Base-by-base conservation (phyloP, 2,113 vertebrate species). In the Cyanoliseus patagonus region DNA sequence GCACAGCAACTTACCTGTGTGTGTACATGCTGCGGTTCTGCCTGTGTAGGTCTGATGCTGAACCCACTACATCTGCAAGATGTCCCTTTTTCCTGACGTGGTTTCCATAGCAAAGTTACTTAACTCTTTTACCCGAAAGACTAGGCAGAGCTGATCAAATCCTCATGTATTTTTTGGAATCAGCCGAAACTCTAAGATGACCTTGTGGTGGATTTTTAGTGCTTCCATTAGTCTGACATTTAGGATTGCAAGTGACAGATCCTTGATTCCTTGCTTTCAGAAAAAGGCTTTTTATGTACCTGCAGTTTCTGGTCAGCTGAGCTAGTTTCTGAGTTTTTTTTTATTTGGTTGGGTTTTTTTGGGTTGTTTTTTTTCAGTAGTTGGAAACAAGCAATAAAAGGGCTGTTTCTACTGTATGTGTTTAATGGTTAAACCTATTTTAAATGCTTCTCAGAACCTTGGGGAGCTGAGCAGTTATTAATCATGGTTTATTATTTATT, bases 381-480 rank as follows among this genome's bases (percentile, higher is more conserved):
- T 68, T 86, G 17, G 17, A 83, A 41, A 76, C 19, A 53, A 67
- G 28, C 18, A 24, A 2, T 66, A 53, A 66, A 59, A 88, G 41
- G 53, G 28, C 9, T 63, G 1, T 66, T 80, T 13, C 23, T 17
- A 9, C 62, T 1, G 5, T 31, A 52, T 1, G 1, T 5, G 4
- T 73, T 94, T 83, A 81, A 77, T 55, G 13, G 25, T 82, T 88
- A 73, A 91, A n/a, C 5, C 19, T 91, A 20, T 84, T 85, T 69
- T 53, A 77, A 91, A 46, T 63, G 41, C 63, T 92, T 13, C 55
- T 83, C 9, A 9, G n/a, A 91, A 76, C 53, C 62, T 27, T 7
- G 6, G 41, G 33, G 37, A 90, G 9, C 46, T 86, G 41, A 93
- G n/a, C n/a, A 23, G 74, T 90, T 85, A 37, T 76, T 83, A 77